Conservation (phyloP, 2,113 vertebrate genomes). For the Pluvialis apricaria region DNA sequence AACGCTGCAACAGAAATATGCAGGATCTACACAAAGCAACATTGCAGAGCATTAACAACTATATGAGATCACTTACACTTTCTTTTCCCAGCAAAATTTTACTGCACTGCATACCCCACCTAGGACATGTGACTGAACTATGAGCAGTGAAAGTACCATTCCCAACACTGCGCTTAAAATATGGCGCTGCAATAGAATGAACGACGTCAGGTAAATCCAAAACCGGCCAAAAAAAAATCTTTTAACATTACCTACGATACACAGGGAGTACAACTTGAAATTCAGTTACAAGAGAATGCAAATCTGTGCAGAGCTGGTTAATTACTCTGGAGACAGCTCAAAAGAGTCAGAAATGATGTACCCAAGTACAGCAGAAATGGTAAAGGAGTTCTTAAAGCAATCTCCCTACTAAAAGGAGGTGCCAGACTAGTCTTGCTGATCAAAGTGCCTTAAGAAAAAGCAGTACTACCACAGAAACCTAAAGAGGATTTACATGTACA, state of each 20-base stretch:
- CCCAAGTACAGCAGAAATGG: background rate
- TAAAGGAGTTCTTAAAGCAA: background rate
- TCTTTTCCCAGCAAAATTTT: background rate
- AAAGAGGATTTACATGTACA: slow-evolving; percentile 2
- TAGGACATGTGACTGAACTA: background rate
- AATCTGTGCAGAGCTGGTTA: background rate
- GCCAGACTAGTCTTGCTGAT: slow-evolving; percentile 22
- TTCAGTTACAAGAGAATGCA: background rate
- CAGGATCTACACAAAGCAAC: background rate
- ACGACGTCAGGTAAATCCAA: background rate
- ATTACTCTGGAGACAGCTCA: background rate
- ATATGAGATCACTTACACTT: background rate
- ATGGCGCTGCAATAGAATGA: background rate
- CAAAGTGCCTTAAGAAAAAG: background rate
- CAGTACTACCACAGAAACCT: background rate
- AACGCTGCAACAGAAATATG: background rate
- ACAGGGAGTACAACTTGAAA: background rate
- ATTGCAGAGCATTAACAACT: background rate
- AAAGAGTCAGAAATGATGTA: background rate
- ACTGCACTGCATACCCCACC: background rate
- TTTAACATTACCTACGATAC: background rate
- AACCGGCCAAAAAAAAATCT: background rate
- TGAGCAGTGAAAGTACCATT: background rate
- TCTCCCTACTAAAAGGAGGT: background rate
- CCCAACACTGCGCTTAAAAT: background rate